Evolutionary conservation across 1,140 invertebrate species (phyloP).

Genomic region (Dendrolimus punctatus): DNA sequence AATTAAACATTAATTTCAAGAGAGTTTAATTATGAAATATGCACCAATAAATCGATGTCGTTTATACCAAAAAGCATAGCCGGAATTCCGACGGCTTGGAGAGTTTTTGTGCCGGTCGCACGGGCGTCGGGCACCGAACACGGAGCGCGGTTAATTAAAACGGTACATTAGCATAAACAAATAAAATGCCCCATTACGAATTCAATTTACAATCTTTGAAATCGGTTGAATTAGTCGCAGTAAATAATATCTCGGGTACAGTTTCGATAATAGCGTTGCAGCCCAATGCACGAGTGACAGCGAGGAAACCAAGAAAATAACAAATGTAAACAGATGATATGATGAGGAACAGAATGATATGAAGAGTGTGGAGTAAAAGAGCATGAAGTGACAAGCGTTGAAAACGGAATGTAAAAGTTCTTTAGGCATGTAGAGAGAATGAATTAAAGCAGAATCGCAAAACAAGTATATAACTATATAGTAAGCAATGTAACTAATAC

Average conservation of each 20-base stretch:
- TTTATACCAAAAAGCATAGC: constrained; percentile 23
- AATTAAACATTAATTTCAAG: constrained; percentile 33
- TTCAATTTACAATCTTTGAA: constrained; percentile 70
- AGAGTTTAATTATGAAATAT: constrained; percentile 45
- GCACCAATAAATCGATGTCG: constrained; percentile 32
- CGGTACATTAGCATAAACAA: constrained; percentile 69
- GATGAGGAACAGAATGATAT: too few relatives aligned
- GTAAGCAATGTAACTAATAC: too few relatives aligned
- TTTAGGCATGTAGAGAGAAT: too few relatives aligned
- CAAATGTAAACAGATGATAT: too few relatives aligned
- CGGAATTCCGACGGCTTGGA: constrained; percentile 24
- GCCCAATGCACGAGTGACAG: constrained; percentile 18
- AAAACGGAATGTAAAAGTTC: too few relatives aligned
- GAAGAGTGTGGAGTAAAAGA: too few relatives aligned
- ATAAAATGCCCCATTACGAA: constrained; percentile 69
- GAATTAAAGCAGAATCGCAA: too few relatives aligned
- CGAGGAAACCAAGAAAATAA: constrained; percentile 1
- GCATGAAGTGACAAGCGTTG: too few relatives aligned
- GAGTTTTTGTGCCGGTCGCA: constrained; percentile 27
- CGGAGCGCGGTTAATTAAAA: constrained; percentile 59
- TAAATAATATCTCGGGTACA: constrained; percentile 64
- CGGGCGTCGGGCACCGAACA: constrained; percentile 20
- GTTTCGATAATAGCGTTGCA: constrained; percentile 41
- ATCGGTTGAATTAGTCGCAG: constrained; percentile 68
- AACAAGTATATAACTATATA: too few relatives aligned